Conservation (phyloP, 2,113 vertebrate genomes). For the Nothobranchius furzeri region DNA sequence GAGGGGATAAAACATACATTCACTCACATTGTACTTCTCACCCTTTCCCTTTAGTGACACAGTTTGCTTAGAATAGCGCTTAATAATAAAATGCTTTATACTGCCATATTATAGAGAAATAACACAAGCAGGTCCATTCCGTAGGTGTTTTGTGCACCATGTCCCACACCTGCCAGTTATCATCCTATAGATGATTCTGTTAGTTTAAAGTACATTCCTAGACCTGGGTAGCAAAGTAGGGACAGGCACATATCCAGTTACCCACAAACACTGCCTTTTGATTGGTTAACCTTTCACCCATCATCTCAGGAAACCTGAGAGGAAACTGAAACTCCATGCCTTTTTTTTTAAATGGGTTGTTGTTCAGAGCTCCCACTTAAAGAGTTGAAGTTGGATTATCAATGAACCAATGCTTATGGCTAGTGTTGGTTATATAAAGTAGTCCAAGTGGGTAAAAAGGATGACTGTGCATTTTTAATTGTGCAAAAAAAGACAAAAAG, state of each 20-base stretch:
- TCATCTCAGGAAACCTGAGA: slow-evolving; percentile 79
- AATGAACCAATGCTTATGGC: slow-evolving; percentile 30
- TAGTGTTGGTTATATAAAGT: slow-evolving; percentile 11
- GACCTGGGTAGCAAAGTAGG: slow-evolving; percentile 71
- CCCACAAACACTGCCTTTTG: slow-evolving; percentile 75
- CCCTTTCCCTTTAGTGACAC: slow-evolving; percentile 73
- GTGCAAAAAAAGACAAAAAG: slow-evolving; percentile 29
- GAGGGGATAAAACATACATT: slow-evolving; percentile 57
- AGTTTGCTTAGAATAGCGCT: slow-evolving; percentile 76
- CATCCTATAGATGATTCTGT: slow-evolving; percentile 64
- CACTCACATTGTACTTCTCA: slow-evolving; percentile 65
- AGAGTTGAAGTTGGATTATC: slow-evolving; percentile 18
- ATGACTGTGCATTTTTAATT: slow-evolving; percentile 36
- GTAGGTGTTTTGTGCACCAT: slow-evolving; percentile 73
- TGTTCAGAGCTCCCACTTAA: slow-evolving; percentile 46
- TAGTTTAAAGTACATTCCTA: slow-evolving; percentile 79
- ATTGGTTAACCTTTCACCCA: slow-evolving; percentile 68
- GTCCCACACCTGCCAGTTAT: slow-evolving; percentile 74
- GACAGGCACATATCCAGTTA: slow-evolving; percentile 70
- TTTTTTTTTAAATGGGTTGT: slow-evolving; percentile 72
- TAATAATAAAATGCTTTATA: slow-evolving; percentile 80
- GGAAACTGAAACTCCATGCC: slow-evolving; percentile 74
- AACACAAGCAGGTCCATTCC: slow-evolving; percentile 81
- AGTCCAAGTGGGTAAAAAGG: slow-evolving; percentile 28
- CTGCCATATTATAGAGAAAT: slow-evolving; percentile 77